Base-by-base conservation (phyloP, 2,888 invertebrate species). In the Trichogramma evanescens region DNA sequence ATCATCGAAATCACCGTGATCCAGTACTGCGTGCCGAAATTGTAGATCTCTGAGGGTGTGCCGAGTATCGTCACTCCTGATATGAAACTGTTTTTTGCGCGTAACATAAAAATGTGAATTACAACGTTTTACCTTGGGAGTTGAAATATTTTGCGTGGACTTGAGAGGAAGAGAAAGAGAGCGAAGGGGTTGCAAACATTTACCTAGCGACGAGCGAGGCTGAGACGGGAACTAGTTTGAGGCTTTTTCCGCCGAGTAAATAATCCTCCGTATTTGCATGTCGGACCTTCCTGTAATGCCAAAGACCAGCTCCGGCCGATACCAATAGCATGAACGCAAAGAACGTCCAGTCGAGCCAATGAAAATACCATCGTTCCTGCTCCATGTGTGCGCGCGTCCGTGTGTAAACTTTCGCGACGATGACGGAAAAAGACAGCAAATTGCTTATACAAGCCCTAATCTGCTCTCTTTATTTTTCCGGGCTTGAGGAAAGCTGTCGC, bases 41-140 rank as follows among this genome's bases (percentile, higher is more conserved):
- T 88, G 79, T 92, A 93, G 73, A 92, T 87, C 80, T 93, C 93
- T 0, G 91, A 87, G 6, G 93, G 91, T 4, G 91, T 91, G 42
- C 93, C 93, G 67, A 93, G 80, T 66, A 93, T 88, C 56, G 93
- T 93, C 54, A 93, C 90, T 56, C 93, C 93, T 9, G 93, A 93
- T 72, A 93, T 87, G 74, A 93, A 93, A 74, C 91, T 92, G 75
- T 58, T 75, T 61, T 61, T 53, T 58, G 62, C 50, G 59, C 26
- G 55, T 43, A 42, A 44, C 2, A 26, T 1, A 26, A 26, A 26
- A 26, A 26, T 26, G 26, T 26, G 26, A 26, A 26, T 26, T 26
- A 26, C 26, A 26, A 26, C 26, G 26, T 26, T 40, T 44, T 54
- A 54, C 46, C 9, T 46, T 40, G 10, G 5, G 38, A 13, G 13